phyloP scores from a whole-genome alignment of 2,113 vertebrate species.

The Nothocercus nigrocapillus region DNA sequence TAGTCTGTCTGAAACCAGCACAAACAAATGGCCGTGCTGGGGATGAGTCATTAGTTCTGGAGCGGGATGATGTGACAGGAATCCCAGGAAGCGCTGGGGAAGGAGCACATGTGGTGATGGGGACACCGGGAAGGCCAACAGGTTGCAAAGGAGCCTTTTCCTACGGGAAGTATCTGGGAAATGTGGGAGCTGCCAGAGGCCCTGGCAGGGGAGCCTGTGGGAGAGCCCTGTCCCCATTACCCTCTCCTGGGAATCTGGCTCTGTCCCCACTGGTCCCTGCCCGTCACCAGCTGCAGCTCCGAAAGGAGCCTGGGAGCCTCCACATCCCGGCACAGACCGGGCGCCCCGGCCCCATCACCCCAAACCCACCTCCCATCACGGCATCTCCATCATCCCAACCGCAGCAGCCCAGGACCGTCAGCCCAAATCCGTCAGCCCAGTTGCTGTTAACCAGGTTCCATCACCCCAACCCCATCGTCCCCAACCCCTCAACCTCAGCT shows the following conservation, averaged over 20 bases:
- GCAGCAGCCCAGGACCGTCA: neutral
- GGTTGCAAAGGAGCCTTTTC: too few relatives aligned
- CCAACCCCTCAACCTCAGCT: too few relatives aligned
- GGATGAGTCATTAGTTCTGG: slow-evolving; percentile 69
- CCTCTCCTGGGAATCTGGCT: neutral
- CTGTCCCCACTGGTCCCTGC: neutral
- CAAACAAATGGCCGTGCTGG: slow-evolving; percentile 76
- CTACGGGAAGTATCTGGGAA: too few relatives aligned
- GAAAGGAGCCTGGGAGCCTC: accelerated
- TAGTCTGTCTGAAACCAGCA: slow-evolving; percentile 78
- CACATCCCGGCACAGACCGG: accelerated
- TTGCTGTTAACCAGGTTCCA: neutral
- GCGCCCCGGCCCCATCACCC: too few relatives aligned
- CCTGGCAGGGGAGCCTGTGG: too few relatives aligned
- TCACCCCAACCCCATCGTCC: accelerated
- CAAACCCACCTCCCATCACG: neutral
- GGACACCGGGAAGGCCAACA: neutral
- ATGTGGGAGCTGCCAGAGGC: neutral
- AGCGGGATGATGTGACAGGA: slow-evolving; percentile 24
- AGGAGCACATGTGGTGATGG: neutral
- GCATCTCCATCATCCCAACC: accelerated
- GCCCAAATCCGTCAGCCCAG: neutral
- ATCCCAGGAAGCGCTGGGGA: neutral
- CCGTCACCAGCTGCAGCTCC: accelerated
- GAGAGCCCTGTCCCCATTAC: too few relatives aligned